Percentiles rank a stretch among this genome's conserved stretches.
These are phyloP conservation scores for Zingel zingel DNA, from an alignment of 2,113 vertebrate species.

Conservation along the genomic window DNA sequence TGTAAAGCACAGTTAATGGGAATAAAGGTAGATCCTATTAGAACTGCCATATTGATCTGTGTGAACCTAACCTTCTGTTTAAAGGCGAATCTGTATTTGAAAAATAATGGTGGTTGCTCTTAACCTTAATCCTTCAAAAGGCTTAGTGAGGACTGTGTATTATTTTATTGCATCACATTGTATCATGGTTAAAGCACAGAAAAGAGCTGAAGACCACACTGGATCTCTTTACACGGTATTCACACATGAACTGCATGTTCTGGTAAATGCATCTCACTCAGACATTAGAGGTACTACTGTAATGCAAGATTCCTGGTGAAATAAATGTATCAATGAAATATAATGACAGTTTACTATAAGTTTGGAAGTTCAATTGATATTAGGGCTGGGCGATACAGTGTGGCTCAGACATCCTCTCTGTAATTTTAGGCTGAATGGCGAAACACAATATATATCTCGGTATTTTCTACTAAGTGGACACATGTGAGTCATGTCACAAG, in stretches of 20 bases:
- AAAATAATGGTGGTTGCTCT: constrained; percentile 55
- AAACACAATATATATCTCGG: too few relatives aligned
- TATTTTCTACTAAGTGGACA: too few relatives aligned
- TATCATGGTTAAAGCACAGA: neutral
- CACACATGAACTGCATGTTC: constrained; percentile 2
- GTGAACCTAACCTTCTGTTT: constrained; percentile 32
- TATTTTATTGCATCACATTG: constrained; percentile 19
- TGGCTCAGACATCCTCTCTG: too few relatives aligned
- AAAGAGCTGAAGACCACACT: neutral
- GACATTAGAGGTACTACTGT: neutral
- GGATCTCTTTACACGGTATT: neutral
- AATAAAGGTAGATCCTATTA: constrained; percentile 56
- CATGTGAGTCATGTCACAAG: too few relatives aligned
- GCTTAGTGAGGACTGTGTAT: neutral
- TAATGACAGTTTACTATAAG: too few relatives aligned
- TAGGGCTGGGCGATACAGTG: too few relatives aligned
- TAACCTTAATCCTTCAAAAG: constrained; percentile 28
- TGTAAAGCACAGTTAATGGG: constrained; percentile 64
- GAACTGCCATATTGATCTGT: constrained; percentile 48
- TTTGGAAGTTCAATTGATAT: neutral
- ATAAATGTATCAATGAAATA: neutral
- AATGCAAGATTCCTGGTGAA: neutral
- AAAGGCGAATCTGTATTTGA: constrained; percentile 51
- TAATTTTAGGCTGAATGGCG: too few relatives aligned
- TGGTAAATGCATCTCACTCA: neutral